phyloP scores from a whole-genome alignment of 2,797 vertebrate species.

The Discoglossus pictus region DNA sequence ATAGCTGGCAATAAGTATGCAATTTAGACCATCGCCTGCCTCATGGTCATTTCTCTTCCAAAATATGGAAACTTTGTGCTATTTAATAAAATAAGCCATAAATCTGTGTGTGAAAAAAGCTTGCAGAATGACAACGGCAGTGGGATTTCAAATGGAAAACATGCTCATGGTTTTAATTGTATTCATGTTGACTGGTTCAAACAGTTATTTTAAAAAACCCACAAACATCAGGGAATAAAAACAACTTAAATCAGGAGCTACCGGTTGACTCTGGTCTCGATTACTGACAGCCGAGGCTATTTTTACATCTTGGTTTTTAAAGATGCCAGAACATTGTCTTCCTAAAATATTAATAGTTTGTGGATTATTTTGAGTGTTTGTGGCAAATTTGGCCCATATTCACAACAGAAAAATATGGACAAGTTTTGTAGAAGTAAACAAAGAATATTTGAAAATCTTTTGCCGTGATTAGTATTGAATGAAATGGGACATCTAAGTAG shows the following conservation, averaged over 20 bases:
- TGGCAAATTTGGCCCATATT: conserved; percentile 24
- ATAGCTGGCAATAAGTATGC: no score
- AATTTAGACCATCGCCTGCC: neutral
- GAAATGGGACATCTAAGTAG: no score
- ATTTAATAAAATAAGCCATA: conserved; percentile 7
- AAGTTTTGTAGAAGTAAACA: no score
- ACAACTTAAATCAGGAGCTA: conserved; percentile 52
- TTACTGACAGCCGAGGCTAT: conserved; percentile 45
- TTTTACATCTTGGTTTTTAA: neutral
- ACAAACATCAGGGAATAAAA: conserved; percentile 30
- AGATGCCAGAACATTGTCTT: conserved; percentile 28
- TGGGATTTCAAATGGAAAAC: conserved; percentile 45
- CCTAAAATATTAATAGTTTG: conserved; percentile 34
- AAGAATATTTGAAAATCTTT: no score
- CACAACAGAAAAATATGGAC: no score
- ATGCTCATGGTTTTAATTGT: conserved; percentile 24
- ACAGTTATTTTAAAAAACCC: conserved; percentile 52
- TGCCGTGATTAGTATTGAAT: no score
- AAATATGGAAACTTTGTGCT: conserved; percentile 37
- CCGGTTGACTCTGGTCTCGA: conserved; percentile 46
- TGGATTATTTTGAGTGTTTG: conserved; percentile 35
- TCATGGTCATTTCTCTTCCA: conserved; percentile 49
- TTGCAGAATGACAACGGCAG: no score
- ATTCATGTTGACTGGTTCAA: conserved; percentile 53
- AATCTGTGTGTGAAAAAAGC: conserved; percentile 49